Evolutionary conservation across 2,888 invertebrate genomes (phyloP).

Genomic region (Tipula unca): DNA sequence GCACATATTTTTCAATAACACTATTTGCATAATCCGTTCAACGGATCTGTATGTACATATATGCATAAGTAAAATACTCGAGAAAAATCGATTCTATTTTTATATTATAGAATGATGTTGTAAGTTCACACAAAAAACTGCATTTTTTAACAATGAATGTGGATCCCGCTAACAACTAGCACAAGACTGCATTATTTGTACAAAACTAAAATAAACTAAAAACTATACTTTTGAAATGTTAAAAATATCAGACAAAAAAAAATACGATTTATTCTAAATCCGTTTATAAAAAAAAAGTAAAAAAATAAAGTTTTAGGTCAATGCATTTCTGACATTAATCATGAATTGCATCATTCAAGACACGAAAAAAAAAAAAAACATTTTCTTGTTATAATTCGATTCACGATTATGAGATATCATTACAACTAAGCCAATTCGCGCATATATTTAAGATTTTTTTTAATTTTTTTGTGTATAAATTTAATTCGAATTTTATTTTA

Average conservation of each 20-base stretch:
- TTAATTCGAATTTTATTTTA: not conserved
- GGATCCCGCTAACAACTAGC: not conserved
- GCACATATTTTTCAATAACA: no score
- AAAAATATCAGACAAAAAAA: not conserved
- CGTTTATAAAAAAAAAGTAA: not conserved
- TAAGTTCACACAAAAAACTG: not conserved
- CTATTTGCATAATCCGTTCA: not conserved
- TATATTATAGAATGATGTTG: not conserved
- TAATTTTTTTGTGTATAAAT: no score
- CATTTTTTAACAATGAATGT: not conserved
- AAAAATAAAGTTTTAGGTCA: conserved; percentile 17
- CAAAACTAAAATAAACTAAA: not conserved
- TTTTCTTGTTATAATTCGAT: not conserved
- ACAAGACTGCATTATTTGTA: not conserved
- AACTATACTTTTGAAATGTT: not conserved
- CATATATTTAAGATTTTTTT: not conserved
- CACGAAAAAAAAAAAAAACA: not conserved
- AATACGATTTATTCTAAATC: conserved; percentile 8
- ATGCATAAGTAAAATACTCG: not conserved
- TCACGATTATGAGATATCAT: conserved; percentile 16
- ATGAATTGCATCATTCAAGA: conserved; percentile 19
- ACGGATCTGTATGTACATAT: no score
- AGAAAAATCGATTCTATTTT: not conserved
- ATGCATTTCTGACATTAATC: conserved; percentile 19
- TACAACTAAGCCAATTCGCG: conserved; percentile 1